A percentile compares a stretch with the other conserved stretches of the same genome.
Conservation (phyloP, 2,113 vertebrate species). For the Hemibagrus wyckioides region DNA sequence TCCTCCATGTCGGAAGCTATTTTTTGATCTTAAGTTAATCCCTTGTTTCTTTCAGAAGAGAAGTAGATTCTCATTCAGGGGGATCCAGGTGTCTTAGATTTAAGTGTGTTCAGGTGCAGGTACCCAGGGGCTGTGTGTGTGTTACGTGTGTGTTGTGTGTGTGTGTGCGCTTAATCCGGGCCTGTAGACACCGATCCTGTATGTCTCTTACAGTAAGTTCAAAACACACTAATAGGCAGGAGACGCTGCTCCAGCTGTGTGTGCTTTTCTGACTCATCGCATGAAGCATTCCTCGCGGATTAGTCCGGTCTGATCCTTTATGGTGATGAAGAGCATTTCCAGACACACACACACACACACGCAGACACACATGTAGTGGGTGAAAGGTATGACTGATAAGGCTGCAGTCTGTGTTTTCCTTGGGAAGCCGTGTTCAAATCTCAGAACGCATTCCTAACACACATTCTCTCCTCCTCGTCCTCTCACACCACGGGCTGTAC, state of each 20-base stretch:
- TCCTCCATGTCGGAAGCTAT: not conserved
- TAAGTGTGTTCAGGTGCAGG: constrained; percentile 23
- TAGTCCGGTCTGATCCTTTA: constrained; percentile 36
- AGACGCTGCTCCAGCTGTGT: constrained; percentile 26
- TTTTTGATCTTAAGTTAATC: not conserved
- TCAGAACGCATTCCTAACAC: constrained; percentile 25
- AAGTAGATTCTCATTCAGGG: not conserved
- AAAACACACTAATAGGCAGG: constrained; percentile 19
- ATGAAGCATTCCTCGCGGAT: constrained; percentile 34
- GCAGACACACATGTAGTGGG: constrained; percentile 5
- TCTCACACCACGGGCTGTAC: not conserved
- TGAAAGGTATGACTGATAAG: constrained; percentile 32
- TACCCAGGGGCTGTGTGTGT: constrained; percentile 10
- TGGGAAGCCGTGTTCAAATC: constrained; percentile 7
- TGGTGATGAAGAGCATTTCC: constrained; percentile 37
- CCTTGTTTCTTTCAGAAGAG: not conserved
- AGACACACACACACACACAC: constrained; percentile 31
- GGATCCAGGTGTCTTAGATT: constrained; percentile 6
- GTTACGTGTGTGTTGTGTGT: constrained; percentile 13
- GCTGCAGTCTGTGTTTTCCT: constrained; percentile 1
- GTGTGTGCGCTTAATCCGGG: constrained; percentile 1
- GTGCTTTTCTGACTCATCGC: constrained; percentile 20
- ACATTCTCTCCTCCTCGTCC: not conserved
- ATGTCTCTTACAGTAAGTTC: not conserved
- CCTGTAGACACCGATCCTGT: constrained; percentile 13